These are phyloP conservation scores for Murina feae DNA, from an alignment of 2,113 vertebrate species.

Conservation along the genomic window DNA sequence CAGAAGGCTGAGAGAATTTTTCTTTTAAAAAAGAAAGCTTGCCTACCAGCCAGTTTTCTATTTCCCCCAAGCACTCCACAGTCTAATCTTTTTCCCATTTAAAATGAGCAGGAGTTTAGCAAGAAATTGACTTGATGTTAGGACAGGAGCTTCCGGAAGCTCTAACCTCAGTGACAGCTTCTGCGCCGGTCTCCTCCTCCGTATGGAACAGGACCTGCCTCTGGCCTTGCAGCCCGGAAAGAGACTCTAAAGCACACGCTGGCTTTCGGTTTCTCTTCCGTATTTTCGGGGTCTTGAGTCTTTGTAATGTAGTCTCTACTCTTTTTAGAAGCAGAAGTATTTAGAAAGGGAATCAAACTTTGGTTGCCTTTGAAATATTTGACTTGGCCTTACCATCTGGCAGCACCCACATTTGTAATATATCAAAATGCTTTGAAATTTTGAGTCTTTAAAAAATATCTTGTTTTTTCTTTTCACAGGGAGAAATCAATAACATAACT, in stretches of 20 bases:
- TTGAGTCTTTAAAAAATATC: not conserved
- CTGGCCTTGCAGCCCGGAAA: conserved; percentile 49
- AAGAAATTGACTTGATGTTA: conserved; percentile 69
- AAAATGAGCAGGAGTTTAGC: conserved; percentile 75
- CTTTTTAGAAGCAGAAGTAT: conserved; percentile 22
- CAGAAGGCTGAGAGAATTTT: conserved; percentile 62
- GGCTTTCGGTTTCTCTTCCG: conserved; percentile 5
- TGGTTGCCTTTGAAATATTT: conserved; percentile 30
- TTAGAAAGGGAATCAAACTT: not conserved
- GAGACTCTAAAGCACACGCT: not conserved
- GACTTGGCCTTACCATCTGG: not conserved
- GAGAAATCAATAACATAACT: not conserved
- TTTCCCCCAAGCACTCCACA: conserved; percentile 61
- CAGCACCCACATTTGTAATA: not conserved
- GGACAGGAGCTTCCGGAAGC: conserved; percentile 58
- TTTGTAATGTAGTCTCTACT: not conserved
- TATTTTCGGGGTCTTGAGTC: not conserved
- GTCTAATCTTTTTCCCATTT: conserved; percentile 63
- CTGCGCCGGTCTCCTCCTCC: conserved; percentile 36
- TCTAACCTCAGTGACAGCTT: conserved; percentile 69
- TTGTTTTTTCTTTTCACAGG: not conserved
- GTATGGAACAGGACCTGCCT: conserved; percentile 27
- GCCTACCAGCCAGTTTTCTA: conserved; percentile 57
- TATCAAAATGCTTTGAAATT: conserved; percentile 29
- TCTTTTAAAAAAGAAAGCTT: conserved; percentile 62